Base-by-base conservation (phyloP, 1,140 invertebrate species). In the Ips nitidus region DNA sequence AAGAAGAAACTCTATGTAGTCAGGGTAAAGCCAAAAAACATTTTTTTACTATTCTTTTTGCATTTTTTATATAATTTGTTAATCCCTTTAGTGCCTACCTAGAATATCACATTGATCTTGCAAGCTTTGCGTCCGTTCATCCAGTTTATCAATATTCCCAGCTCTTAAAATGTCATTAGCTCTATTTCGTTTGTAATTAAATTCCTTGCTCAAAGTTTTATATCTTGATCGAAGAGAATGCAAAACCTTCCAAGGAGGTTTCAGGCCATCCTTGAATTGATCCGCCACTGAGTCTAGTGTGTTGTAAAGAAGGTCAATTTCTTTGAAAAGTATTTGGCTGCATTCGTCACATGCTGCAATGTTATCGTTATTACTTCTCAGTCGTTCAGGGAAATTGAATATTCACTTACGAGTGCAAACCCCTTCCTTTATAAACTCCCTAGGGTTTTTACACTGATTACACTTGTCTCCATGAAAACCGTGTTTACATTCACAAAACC, bases 321-420 rank as follows among this genome's bases (percentile, higher is more conserved):
- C 88, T 71, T 91, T 85, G 60, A 98, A 84, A 2, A 98, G 82
- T 1, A 91, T 83, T 65, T 92, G 89, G 1, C 93, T 94, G 76
- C 97, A 98, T 58, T 94, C 94, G 77, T 96, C 94, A 80, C 97
- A 99, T 36, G 92, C 94, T 95, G 79, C 7, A 83, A 85, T 52
- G 22, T 0, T n/a, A n/a, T 22, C 22, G 22, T 22, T 22, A 22
- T 22, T 22, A 22, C 22, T 22, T 22, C 22, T 22, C 22, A 22
- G 22, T 22, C 22, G 22, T 22, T 22, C 22, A 22, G 22, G 22
- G 22, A 0, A 22, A 22, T 22, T 22, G 22, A 22, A 22, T 22
- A 22, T 22, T 22, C 22, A 85, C 90, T 88, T 84, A 94, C 93
- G 86, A 63, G 84, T 85, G 82, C 94, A 97, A 52, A 85, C 81